These are phyloP conservation scores for Tipula vernalis DNA, from an alignment of 2,888 invertebrate species.

Conservation along the genomic window DNA sequence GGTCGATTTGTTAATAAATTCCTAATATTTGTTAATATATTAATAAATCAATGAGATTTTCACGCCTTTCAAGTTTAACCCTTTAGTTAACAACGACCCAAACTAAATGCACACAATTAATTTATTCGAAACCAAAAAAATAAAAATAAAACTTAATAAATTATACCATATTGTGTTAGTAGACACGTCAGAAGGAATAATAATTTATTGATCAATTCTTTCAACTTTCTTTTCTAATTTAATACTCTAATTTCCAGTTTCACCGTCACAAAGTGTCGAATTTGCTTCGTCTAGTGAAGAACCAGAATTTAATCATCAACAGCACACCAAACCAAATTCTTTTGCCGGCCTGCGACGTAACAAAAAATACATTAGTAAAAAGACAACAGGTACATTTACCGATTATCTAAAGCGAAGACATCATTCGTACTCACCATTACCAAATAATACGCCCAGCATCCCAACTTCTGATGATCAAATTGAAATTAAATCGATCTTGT, in stretches of 20 bases:
- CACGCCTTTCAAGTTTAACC: too few species aligned
- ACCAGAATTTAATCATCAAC: constrained; percentile 29
- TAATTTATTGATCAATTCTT: too few species aligned
- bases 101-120: neutral
- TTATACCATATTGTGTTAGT: neutral
- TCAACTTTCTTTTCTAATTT: neutral
- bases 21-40: too few species aligned
- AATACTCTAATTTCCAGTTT: neutral
- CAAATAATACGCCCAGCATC: constrained; percentile 4
- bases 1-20: too few species aligned
- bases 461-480: neutral
- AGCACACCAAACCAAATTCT: constrained; percentile 16
- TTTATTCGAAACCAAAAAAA: neutral
- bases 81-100: neutral
- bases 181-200: neutral
- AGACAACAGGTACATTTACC: constrained; percentile 33
- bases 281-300: constrained; percentile 35
- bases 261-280: constrained; percentile 20
- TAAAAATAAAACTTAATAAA: neutral
- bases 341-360: constrained; percentile 34
- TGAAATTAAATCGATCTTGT: neutral
- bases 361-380: constrained; percentile 35
- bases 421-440: neutral
- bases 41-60: too few species aligned
- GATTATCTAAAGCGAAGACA: constrained; percentile 19